A percentile compares a stretch with the other conserved stretches of the same genome.
phyloP scores from a whole-genome alignment of 1,140 invertebrate species.

The Portunus trituberculatus region DNA sequence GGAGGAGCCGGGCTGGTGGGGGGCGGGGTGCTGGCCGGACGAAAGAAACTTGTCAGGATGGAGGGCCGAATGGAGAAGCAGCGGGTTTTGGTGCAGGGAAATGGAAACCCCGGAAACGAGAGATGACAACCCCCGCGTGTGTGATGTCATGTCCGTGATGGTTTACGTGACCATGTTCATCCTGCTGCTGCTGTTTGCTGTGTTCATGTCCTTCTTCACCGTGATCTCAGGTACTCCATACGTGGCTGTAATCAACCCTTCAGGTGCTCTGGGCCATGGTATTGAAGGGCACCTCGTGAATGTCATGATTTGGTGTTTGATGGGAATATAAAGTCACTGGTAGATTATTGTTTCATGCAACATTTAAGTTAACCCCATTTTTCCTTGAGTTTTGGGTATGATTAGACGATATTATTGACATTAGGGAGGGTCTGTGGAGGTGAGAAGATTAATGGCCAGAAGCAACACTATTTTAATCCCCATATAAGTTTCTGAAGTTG shows the following conservation, averaged over 20 bases:
- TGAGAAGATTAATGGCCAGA: too few species aligned
- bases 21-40: neutral
- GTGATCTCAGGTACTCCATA: slow-evolving; percentile 43
- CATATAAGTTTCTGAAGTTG: too few species aligned
- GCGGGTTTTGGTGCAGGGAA: neutral
- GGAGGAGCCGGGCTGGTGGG: neutral
- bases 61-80: neutral
- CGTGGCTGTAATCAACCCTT: neutral
- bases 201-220: slow-evolving; percentile 50
- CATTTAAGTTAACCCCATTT: too few species aligned
- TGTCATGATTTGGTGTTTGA: too few species aligned
- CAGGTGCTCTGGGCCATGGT: too few species aligned
- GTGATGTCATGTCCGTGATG: slow-evolving; percentile 26
- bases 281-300: too few species aligned
- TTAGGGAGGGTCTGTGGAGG: too few species aligned
- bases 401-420: too few species aligned
- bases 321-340: too few species aligned
- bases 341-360: too few species aligned
- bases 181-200: slow-evolving; percentile 32
- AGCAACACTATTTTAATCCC: too few species aligned
- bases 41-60: neutral
- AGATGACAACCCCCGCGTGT: neutral
- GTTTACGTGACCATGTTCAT: slow-evolving; percentile 18
- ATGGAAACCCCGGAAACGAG: neutral
- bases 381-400: too few species aligned